Percentiles rank a stretch among this genome's conserved stretches.
Conservation (phyloP, 2,797 vertebrate genomes). For the Anguilla obscura region DNA sequence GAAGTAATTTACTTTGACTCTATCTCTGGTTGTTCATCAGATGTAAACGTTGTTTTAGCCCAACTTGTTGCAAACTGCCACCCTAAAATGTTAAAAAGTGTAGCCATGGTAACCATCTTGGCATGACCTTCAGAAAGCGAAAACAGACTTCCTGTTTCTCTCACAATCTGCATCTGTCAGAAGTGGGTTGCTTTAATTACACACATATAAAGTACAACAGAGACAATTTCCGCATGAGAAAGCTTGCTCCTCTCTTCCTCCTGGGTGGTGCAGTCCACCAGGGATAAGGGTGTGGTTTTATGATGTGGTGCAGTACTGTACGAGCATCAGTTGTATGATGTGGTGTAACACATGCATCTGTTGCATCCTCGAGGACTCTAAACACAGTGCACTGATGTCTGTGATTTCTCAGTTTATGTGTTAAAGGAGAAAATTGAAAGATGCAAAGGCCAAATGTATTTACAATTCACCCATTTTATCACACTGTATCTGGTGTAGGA, state of each 20-base stretch:
- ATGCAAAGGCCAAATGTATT: not conserved
- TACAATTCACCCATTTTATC: not conserved
- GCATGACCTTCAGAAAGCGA: not conserved
- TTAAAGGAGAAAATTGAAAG: not conserved
- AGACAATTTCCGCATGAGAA: not conserved
- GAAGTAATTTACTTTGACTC: not conserved
- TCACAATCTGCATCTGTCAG: not conserved
- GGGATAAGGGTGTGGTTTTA: constrained; percentile 9
- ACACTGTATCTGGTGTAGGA: not conserved
- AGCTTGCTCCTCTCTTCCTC: not conserved
- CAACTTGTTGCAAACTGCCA: not conserved
- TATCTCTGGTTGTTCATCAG: not conserved
- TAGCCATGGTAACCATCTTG: not conserved
- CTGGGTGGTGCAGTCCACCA: constrained; percentile 5
- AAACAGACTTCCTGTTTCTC: not conserved
- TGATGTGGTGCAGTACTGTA: not conserved
- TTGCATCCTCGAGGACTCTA: not conserved
- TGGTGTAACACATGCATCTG: not conserved
- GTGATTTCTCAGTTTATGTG: not conserved
- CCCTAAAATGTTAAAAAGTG: not conserved
- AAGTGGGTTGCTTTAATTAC: constrained; percentile 10
- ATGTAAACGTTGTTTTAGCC: not conserved
- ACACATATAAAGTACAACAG: not conserved
- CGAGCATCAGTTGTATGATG: too few species aligned
- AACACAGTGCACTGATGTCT: not conserved